Base-by-base conservation (phyloP, 2,888 invertebrate species). In the Nycteola revayana region DNA sequence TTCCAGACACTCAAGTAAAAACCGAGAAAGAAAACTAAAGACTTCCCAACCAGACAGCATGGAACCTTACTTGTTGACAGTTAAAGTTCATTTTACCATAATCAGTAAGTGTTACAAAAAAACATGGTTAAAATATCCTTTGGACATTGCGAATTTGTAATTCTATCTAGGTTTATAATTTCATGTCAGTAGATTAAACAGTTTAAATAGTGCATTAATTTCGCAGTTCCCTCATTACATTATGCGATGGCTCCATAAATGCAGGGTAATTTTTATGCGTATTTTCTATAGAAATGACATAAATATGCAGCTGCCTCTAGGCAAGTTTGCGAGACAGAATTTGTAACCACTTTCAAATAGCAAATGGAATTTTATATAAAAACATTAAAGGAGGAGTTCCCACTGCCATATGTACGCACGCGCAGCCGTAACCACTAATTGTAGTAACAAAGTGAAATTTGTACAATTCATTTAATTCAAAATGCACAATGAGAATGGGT, bases 61-160 rank as follows among this genome's bases (percentile, higher is more conserved):
- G 3, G 4, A 18, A n/a, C 10, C 10, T 14, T 10, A 32, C 6
- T n/a, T n/a, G 0, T 1, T 8, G 1, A 2, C 0, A 0, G 0
- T 14, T 28, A 49, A 30, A 30, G 14, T 33, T 27, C 14, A 29
- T 4, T 11, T 20, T 29, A 1, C 3, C 9, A 6, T 14, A n/a
- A n/a, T n/a, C n/a, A n/a, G 9, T 4, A 8, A 18, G 1, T 18
- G 4, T 1, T 5, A 9, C 8, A 25, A 41, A 46, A 43, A 48
- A 35, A 24, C 22, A 32, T 10, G 4, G 34, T n/a, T 5, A 46
- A 37, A 36, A 21, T 35, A 36, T 35, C 10, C 23, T 31, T 21
- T 33, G 28, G 45, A 49, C 44, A 56, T 52, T 60, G 61, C 60
- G 62, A 66, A 64, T 32, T 30, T 23, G 18, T 14, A 29, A 22